These are phyloP conservation scores for Artibeus lituratus DNA, from an alignment of 2,797 vertebrate genomes.

Conservation along the genomic window DNA sequence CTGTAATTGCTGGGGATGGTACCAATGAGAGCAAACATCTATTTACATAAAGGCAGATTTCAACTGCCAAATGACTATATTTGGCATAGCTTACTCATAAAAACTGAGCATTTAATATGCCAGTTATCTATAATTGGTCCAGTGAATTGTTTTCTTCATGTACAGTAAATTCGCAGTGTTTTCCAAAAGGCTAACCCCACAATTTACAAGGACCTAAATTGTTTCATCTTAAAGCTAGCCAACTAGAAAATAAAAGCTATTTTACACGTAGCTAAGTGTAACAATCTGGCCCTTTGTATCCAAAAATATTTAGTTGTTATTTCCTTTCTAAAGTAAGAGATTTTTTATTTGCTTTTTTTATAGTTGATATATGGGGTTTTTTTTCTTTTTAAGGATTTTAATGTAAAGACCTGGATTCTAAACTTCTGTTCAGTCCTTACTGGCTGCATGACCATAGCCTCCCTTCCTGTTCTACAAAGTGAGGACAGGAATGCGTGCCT, in stretches of 20 bases:
- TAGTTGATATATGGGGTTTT: neutral
- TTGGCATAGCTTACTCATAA: slow-evolving; percentile 38
- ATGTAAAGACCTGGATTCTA: neutral
- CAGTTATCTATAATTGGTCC: slow-evolving; percentile 6
- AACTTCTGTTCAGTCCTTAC: neutral
- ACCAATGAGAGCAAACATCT: slow-evolving; percentile 1
- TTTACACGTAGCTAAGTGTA: neutral
- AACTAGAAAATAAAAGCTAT: slow-evolving; percentile 31
- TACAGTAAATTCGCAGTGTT: slow-evolving; percentile 36
- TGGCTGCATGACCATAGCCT: neutral
- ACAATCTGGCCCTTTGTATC: neutral
- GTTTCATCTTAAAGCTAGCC: slow-evolving; percentile 43
- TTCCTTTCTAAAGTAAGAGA: neutral
- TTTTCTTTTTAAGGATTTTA: neutral
- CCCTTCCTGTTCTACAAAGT: neutral
- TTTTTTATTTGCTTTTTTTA: neutral
- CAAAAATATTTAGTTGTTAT: neutral
- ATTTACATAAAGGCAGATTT: slow-evolving; percentile 43
- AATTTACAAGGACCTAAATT: slow-evolving; percentile 9
- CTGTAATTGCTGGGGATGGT: slow-evolving; percentile 9
- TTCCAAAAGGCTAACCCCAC: slow-evolving; percentile 24
- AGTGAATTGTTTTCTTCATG: slow-evolving; percentile 37
- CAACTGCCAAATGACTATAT: slow-evolving; percentile 28
- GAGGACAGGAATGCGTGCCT: neutral
- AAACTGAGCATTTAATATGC: slow-evolving; percentile 32